Evolutionary conservation across 2,113 vertebrate genomes (phyloP), one percentile per base, ranked within the genome.

Genomic region (Phrynosoma blainvillii): DNA sequence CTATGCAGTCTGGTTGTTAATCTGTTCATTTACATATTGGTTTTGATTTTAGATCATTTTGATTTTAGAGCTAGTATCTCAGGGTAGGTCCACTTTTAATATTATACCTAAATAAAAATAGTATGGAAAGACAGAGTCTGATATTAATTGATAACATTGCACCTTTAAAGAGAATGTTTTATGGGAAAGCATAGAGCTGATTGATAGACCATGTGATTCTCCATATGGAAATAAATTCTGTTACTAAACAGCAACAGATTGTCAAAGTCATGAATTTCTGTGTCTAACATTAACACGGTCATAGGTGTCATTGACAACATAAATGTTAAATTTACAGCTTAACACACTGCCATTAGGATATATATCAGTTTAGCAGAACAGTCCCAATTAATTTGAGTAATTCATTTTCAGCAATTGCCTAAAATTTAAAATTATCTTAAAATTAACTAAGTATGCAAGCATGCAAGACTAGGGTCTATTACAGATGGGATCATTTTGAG

Each of bases 311-410:
- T 80, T 93, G 90, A 89, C 11, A 92, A 89, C 77, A 84, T 93
- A 93, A 94, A 93, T 90, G 89, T 90, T 93, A 92, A 66, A 90
- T 92, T 71, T 90, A 84, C 73, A 91, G 40, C 65, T 83, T 4
- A 82, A 94, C 75, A 91, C 80, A 92, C 84, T 59, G 0, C 84
- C 86, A 88, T 81, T 23, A 30, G 82, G 91, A 68, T 23, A 54
- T 20, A 36, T 85, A 91, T 93, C 83, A 77, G 90, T 68, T 70
- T 68, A n/a, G 54, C 4, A 87, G n/a, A 20, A 88, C 54, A 79
- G 90, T 3, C 40, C 76, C 83, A 89, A 77, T 82, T 89, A 89
- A 59, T 90, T 79, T n/a, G 86, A 82, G 84, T 88, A 89, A 59
- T 90, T 59, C 84, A 62, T 90, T 89, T 90, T 91, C 54, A 40